Conservation (phyloP, 1,140 invertebrate genomes). For the Muscidifurax raptorellus region DNA sequence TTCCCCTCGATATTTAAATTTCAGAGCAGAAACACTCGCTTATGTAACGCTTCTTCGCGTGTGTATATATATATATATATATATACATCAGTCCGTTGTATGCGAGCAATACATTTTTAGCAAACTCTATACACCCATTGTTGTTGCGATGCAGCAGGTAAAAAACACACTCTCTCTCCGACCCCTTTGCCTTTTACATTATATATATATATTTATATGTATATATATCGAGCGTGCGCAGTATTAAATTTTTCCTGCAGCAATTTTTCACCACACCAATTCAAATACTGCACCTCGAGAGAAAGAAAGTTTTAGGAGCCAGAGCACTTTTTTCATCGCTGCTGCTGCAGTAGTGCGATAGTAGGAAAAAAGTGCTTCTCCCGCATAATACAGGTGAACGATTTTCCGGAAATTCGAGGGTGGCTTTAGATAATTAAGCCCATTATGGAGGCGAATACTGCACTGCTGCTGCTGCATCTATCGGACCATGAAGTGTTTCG, state of each 20-base stretch:
- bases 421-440: conserved; percentile 13
- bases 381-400: not conserved
- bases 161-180: not conserved
- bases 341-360: not conserved
- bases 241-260: not conserved
- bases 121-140: not conserved
- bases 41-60: not conserved
- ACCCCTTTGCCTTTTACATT: not conserved
- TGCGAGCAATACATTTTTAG: not conserved
- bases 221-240: not conserved
- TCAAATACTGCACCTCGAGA: not conserved
- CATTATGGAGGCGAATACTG: not conserved
- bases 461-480: not conserved
- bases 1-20: conserved; percentile 1
- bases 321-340: not conserved
- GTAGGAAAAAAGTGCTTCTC: not conserved
- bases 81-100: not conserved
- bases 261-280: not conserved
- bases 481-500: not conserved
- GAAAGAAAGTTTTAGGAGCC: too few species aligned
- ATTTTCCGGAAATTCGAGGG: not conserved
- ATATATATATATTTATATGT: not conserved
- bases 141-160: not conserved
- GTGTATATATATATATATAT: not conserved
- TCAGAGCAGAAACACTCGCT: not conserved